A percentile compares a stretch with the other conserved stretches of the same genome.
phyloP scores from a whole-genome alignment of 2,113 vertebrate species.

The Amblyopsis rosae region DNA sequence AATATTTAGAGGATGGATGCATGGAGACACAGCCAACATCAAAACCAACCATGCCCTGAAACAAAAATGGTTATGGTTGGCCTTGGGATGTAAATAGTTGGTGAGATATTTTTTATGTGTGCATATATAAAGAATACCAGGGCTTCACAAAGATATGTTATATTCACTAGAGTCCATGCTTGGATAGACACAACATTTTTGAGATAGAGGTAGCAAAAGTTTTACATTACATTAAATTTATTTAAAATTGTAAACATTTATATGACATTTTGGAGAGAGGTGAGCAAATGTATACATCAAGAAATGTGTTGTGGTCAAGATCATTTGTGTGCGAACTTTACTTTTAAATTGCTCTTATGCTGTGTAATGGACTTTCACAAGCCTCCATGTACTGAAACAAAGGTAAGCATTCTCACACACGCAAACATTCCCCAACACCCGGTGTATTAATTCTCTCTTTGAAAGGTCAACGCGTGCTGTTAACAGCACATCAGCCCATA shows the following conservation, averaged over 20 bases:
- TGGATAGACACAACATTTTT: too few species aligned
- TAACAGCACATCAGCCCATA: background rate
- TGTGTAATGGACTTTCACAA: slow-evolving; percentile 40
- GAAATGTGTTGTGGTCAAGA: background rate
- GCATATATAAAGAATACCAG: slow-evolving; percentile 57
- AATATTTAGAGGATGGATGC: slow-evolving; percentile 53
- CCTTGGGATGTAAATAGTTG: slow-evolving; percentile 35
- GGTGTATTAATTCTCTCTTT: too few species aligned
- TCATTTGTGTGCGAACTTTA: slow-evolving; percentile 22
- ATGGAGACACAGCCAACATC: slow-evolving; percentile 51
- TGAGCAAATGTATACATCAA: slow-evolving; percentile 13
- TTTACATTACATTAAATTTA: too few species aligned
- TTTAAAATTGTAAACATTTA: background rate
- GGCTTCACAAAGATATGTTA: slow-evolving; percentile 26
- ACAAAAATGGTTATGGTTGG: slow-evolving; percentile 29
- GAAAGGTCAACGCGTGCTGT: background rate
- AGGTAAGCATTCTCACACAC: slow-evolving; percentile 45
- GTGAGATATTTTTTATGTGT: background rate
- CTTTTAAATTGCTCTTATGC: slow-evolving; percentile 34
- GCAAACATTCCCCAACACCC: background rate
- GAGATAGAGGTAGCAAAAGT: background rate
- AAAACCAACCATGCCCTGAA: slow-evolving; percentile 42
- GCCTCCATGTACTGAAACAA: slow-evolving; percentile 58
- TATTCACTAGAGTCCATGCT: background rate
- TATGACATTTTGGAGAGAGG: background rate